Evolutionary conservation across 2,888 invertebrate genomes (phyloP), one percentile per base, ranked within the genome.

Genomic region (Caenorhabditis drosophilae): DNA sequence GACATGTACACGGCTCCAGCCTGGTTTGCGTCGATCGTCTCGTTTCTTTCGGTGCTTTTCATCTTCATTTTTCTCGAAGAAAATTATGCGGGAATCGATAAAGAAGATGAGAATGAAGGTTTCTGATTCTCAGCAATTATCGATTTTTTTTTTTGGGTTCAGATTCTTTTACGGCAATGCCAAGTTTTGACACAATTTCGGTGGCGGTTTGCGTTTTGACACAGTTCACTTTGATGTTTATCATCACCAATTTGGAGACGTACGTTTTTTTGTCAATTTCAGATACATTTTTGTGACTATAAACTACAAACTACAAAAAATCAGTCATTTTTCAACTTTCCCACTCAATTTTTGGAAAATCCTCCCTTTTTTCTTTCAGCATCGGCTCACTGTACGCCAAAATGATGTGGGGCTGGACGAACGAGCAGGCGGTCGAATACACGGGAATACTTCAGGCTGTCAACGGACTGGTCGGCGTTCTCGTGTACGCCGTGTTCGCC

Each of bases 1-100:
- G 72, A 73, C 42, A 77, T 76, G 77, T 77, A 75, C 54, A 77
- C 77, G 2, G 73, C 77, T 2, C 76, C 77, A 0, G 76, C 77
- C 1, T 75, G 73, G 61, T 70, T 74, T 51, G 73, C 75, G 9
- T 69, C 68, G 4, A 47, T 72, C 25, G 66, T 77, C 40, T 77
- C 70, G n/a, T 18, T 61, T 4, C 9, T 74, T 7, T 63, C 69
- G 9, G 67, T 73, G 11, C 41, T 66, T 15, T 73, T 70, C 44
- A 66, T 73, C 34, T 68, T 70, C 53, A 61, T 69, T 15, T 68
- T 70, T 20, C 58, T 70, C 38, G 68, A 70, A 44, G 72, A 68
- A 34, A 67, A 56, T 27, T 70, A 70, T 23, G 70, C 62, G 11
- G 73, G 70, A 54, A 52, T 70, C 23, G 61, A 63, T 25, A 50